phyloP scores from a whole-genome alignment of 2,888 invertebrate genomes.

The Merodon equestris region DNA sequence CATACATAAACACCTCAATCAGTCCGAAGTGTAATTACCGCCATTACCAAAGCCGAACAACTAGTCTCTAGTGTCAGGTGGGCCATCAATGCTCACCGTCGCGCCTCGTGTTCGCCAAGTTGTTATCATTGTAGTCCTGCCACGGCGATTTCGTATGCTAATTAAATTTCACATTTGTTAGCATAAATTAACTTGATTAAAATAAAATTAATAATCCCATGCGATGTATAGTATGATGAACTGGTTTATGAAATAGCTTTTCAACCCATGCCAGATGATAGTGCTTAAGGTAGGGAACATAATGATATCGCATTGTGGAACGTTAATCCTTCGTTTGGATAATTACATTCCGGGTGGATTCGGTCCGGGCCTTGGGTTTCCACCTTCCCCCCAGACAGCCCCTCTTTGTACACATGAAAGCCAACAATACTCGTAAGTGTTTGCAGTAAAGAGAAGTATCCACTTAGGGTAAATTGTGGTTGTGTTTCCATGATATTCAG shows the following conservation, averaged over 20 bases:
- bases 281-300: conserved; percentile 16
- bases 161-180: conserved; percentile 66
- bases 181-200: conserved; percentile 67
- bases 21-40: conserved; percentile 54
- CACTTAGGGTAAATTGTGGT: no score
- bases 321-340: conserved; percentile 53
- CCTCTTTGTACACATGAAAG: no score
- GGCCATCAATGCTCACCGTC: no score
- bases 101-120: background rate
- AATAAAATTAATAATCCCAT: conserved; percentile 64
- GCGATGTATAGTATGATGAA: conserved; percentile 8
- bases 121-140: conserved; percentile 15
- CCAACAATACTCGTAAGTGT: no score
- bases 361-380: background rate
- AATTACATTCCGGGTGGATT: conserved; percentile 37
- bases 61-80: background rate
- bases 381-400: no score
- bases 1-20: conserved; percentile 9
- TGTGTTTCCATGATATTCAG: no score
- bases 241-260: conserved; percentile 30
- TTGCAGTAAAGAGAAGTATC: no score
- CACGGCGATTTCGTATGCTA: conserved; percentile 42
- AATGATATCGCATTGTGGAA: conserved; percentile 21
- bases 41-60: conserved; percentile 41
- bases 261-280: conserved; percentile 1